phyloP scores from a whole-genome alignment of 1,140 invertebrate genomes.

The Drosophila murphyi region DNA sequence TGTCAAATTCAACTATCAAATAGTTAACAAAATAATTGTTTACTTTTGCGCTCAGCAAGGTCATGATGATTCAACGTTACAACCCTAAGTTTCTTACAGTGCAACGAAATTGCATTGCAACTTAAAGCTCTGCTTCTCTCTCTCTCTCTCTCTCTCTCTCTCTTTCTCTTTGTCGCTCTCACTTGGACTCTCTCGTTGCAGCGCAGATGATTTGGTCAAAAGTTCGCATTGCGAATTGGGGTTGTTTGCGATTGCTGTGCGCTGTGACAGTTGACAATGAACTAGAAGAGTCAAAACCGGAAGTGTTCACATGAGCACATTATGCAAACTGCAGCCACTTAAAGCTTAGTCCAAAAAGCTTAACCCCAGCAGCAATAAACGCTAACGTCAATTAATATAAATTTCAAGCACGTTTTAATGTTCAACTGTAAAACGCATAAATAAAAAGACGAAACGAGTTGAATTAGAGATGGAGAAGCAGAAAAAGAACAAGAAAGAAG shows the following conservation, averaged over 20 bases:
- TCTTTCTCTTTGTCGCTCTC: slow-evolving; percentile 2
- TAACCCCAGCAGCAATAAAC: background rate
- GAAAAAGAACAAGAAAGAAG: slow-evolving; percentile 6
- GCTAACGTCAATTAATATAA: slow-evolving; percentile 29
- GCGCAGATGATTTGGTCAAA: slow-evolving; percentile 10
- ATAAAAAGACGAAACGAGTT: slow-evolving; percentile 44
- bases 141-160: slow-evolving; percentile 6
- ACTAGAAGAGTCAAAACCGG: slow-evolving; percentile 67
- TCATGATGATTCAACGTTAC: background rate
- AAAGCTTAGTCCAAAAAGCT: slow-evolving; percentile 29
- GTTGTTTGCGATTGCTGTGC: slow-evolving; percentile 37
- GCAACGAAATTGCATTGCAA: slow-evolving; percentile 19
- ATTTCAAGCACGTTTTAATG: slow-evolving; percentile 72
- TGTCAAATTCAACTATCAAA: background rate
- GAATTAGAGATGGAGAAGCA: background rate
- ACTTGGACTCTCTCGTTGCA: slow-evolving; percentile 10
- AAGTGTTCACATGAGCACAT: slow-evolving; percentile 58
- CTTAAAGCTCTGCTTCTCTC: slow-evolving; percentile 9
- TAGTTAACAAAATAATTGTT: background rate
- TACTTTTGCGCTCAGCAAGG: background rate
- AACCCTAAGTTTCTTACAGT: slow-evolving; percentile 26
- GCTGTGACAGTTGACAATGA: slow-evolving; percentile 75
- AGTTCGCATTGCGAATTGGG: slow-evolving; percentile 46
- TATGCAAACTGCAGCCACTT: slow-evolving; percentile 59
- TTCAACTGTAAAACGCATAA: slow-evolving; percentile 45